Base-by-base conservation (phyloP, 2,888 invertebrate genomes). In the Drosophila neutralis region DNA sequence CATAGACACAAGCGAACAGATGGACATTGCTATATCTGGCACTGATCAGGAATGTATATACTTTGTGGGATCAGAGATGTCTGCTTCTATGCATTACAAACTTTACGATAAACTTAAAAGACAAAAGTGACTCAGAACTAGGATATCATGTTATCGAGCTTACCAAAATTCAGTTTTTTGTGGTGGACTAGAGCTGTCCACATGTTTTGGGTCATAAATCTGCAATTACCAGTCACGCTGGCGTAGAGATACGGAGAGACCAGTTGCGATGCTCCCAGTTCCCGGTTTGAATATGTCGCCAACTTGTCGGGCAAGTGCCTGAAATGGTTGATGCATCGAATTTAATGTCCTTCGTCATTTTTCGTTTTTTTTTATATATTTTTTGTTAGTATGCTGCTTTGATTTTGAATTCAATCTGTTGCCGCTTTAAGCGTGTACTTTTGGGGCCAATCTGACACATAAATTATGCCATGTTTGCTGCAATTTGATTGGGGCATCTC, bases 201-300 rank as follows among this genome's bases (percentile, higher is more conserved):
- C 83, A 86, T 86, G 87, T 83, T 86, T 80, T 76, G 69, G 73
- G 76, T 72, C 76, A 83, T 83, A 87, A 83, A 83, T 83, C 86
- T 80, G 71, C 87, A 86, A 82, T 82, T 86, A 86, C 83, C 70
- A 82, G 67, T 78, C 78, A 83, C 57, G 87, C 77, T 56, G 69
- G 64, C 63, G 56, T 29, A 56, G 33, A 58, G 53, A 52, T 64
- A 18, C 53, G 18, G 15, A 18, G 27, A 38, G 15, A 18, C 29
- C 42, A 42, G 38, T 40, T 11, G 10, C 35, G 21, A 36, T 27
- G 21, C 24, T 10, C 7, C 4, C 13, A 38, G 24, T 33, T n/a
- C 3, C 27, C 27, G 5, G 24, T 27, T 40, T 33, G 24, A n/a
- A 18, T 24, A n/a, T 65, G 73, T 67, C 74, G 73, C 74, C 74